Percentiles rank a stretch among this genome's conserved stretches.
Conservation (phyloP, 1,140 invertebrate species). For the Pseudomyrmex flavicornis region DNA sequence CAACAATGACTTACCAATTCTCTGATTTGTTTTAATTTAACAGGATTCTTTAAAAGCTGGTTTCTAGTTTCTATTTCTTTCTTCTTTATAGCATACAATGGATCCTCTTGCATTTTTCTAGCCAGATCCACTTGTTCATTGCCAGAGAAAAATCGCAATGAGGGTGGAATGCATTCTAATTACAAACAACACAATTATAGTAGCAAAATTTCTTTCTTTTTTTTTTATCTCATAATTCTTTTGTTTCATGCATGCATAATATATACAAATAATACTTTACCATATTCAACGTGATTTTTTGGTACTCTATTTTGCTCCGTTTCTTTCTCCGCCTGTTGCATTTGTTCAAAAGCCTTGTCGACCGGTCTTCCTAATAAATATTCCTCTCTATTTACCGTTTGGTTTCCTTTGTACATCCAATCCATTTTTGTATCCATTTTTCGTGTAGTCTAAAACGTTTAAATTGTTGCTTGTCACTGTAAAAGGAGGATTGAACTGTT, state of each 20-base stretch:
- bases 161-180: slow-evolving; percentile 90
- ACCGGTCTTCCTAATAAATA: slow-evolving; percentile 95
- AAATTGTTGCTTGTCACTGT: no score
- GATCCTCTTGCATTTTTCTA: slow-evolving; percentile 96
- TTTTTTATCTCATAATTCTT: no score
- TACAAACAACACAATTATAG: slow-evolving; percentile 25
- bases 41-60: slow-evolving; percentile 94
- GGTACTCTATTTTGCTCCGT: slow-evolving; percentile 83
- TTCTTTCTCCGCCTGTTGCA: slow-evolving; percentile 87
- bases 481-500: no score
- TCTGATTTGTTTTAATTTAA: slow-evolving; percentile 93
- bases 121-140: slow-evolving; percentile 91
- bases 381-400: slow-evolving; percentile 92
- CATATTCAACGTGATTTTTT: slow-evolving; percentile 90
- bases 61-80: slow-evolving; percentile 93
- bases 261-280: slow-evolving; percentile 70
- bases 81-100: slow-evolving; percentile 93
- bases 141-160: slow-evolving; percentile 88
- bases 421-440: slow-evolving; percentile 89
- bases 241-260: not conserved
- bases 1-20: slow-evolving; percentile 88
- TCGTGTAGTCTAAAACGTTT: slow-evolving; percentile 38
- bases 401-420: slow-evolving; percentile 97
- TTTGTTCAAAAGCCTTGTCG: slow-evolving; percentile 93
- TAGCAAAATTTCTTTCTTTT: not conserved